Percentiles rank a stretch among this genome's conserved stretches.
Evolutionary conservation across 2,888 invertebrate genomes (phyloP).

Genomic region (Drosophila buzzatii): DNA sequence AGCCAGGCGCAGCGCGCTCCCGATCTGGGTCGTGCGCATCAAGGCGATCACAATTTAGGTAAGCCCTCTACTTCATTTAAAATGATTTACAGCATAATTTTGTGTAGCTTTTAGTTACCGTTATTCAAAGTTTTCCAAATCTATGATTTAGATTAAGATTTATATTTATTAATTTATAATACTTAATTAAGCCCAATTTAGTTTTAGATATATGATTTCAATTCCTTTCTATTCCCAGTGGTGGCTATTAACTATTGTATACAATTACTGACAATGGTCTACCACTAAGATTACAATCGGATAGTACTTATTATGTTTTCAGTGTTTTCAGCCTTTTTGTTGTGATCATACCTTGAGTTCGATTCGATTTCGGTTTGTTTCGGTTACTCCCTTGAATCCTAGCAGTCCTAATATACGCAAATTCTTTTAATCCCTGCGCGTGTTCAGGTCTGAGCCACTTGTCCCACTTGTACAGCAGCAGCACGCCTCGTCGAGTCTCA

Average conservation of each 20-base stretch:
- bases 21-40: slow-evolving; percentile 86
- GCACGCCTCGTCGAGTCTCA: slow-evolving; percentile 85
- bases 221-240: slow-evolving; percentile 5
- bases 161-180: slow-evolving; percentile 21
- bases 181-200: slow-evolving; percentile 27
- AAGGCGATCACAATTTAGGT: slow-evolving; percentile 85
- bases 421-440: slow-evolving; percentile 54
- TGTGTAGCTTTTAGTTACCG: slow-evolving; percentile 6
- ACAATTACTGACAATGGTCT: neutral
- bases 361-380: slow-evolving; percentile 54
- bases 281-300: slow-evolving; percentile 11
- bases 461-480: slow-evolving; percentile 85
- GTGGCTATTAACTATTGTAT: slow-evolving; percentile 6
- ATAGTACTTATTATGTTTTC: slow-evolving; percentile 30
- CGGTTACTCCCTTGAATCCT: slow-evolving; percentile 20
- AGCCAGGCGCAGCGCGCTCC: slow-evolving; percentile 83
- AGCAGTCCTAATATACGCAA: slow-evolving; percentile 31
- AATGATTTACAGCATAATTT: slow-evolving; percentile 10
- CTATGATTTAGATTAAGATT: slow-evolving; percentile 16
- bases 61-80: slow-evolving; percentile 35
- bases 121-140: slow-evolving; percentile 8
- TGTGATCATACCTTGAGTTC: slow-evolving; percentile 47
- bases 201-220: slow-evolving; percentile 28
- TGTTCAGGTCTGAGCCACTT: slow-evolving; percentile 85
- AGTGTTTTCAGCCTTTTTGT: slow-evolving; percentile 40